phyloP scores from a whole-genome alignment of 2,113 vertebrate species.

The Datnioides undecimradiatus region DNA sequence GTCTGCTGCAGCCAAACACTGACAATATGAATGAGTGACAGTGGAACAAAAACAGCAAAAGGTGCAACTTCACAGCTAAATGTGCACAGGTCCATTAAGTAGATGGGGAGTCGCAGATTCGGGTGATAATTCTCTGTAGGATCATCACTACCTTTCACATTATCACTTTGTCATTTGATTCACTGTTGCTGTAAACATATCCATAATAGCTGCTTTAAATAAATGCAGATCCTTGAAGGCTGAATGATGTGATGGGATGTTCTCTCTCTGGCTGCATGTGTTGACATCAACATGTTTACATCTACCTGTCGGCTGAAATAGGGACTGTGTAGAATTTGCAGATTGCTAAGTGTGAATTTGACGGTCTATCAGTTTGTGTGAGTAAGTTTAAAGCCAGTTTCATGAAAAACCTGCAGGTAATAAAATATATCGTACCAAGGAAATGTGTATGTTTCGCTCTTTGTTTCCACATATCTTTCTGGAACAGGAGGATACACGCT shows the following conservation, averaged over 20 bases:
- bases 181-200: background rate
- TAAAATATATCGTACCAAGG: background rate
- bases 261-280: background rate
- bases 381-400: background rate
- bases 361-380: background rate
- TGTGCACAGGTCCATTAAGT: background rate
- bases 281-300: constrained; percentile 3
- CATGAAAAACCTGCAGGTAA: background rate
- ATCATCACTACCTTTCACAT: background rate
- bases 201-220: background rate
- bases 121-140: background rate
- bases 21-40: background rate
- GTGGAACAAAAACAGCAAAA: constrained; percentile 15
- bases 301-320: background rate
- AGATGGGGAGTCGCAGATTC: background rate
- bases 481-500: constrained; percentile 3
- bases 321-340: background rate
- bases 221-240: background rate
- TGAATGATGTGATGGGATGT: background rate
- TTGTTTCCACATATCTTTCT: background rate
- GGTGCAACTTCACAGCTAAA: background rate
- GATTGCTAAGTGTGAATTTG: background rate
- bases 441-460: background rate
- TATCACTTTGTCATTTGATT: background rate
- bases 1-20: background rate